Evolutionary conservation across 2,888 invertebrate genomes (phyloP).

Genomic region (Scaptomyza cyrtandrae): DNA sequence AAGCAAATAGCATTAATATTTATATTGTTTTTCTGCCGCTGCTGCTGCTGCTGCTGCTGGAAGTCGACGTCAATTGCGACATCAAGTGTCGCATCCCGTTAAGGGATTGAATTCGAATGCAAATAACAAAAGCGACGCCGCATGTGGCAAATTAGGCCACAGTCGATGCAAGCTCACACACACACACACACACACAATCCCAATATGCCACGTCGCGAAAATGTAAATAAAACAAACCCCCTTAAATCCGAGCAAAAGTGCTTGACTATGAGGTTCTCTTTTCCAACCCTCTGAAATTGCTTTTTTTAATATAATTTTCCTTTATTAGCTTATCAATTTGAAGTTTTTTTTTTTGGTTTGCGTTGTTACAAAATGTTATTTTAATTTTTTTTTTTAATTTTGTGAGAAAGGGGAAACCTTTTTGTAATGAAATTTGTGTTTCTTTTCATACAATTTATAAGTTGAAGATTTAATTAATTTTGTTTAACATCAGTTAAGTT

Average conservation of each 20-base stretch:
- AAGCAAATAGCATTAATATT: constrained; percentile 79
- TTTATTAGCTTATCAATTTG: constrained; percentile 4
- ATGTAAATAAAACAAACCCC: constrained; percentile 1
- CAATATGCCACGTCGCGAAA: constrained; percentile 9
- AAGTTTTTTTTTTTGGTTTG: not conserved
- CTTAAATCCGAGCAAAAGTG: not conserved
- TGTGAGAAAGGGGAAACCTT: not conserved
- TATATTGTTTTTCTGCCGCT: constrained; percentile 57
- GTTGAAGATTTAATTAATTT: too few species aligned
- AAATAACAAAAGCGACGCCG: constrained; percentile 59
- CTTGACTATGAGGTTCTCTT: not conserved
- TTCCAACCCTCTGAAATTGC: not conserved
- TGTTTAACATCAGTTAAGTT: too few species aligned
- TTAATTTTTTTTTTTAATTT: not conserved
- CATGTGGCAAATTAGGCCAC: constrained; percentile 77
- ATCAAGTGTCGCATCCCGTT: constrained; percentile 59
- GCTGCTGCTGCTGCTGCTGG: constrained; percentile 4
- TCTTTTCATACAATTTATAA: too few species aligned
- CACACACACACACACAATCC: constrained; percentile 15
- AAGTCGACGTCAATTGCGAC: constrained; percentile 58
- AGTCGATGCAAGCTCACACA: constrained; percentile 42
- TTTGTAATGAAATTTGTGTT: not conserved
- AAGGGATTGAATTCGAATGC: constrained; percentile 53
- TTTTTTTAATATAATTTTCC: not conserved
- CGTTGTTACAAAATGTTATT: not conserved